A percentile compares a stretch with the other conserved stretches of the same genome.
Conservation (phyloP, 1,140 invertebrate genomes). For the Cotesia chilonis region DNA sequence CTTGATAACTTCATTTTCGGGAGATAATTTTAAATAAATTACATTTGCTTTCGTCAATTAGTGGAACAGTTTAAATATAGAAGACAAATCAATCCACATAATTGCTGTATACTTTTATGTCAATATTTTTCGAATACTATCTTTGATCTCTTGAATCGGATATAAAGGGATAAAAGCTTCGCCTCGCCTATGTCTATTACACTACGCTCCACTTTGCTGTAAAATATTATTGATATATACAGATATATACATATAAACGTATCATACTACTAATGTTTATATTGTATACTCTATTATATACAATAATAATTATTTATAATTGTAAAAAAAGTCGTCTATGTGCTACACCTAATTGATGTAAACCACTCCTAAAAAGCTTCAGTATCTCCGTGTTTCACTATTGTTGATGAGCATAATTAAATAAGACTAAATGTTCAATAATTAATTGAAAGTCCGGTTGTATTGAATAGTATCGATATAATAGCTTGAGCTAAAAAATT, state of each 20-base stretch:
- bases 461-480: too few species aligned
- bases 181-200: constrained; percentile 64
- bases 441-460: too few species aligned
- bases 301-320: constrained; percentile 35
- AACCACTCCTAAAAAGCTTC: constrained; percentile 62
- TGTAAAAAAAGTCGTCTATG: constrained; percentile 53
- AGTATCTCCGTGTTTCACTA: constrained; percentile 58
- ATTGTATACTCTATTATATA: constrained; percentile 18
- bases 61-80: neutral
- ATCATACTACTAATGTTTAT: constrained; percentile 39
- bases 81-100: constrained; percentile 3
- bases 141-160: constrained; percentile 36
- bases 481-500: neutral
- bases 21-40: too few species aligned
- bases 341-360: constrained; percentile 66
- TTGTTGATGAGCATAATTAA: constrained; percentile 38
- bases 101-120: neutral
- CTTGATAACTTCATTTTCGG: too few species aligned
- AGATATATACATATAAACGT: constrained; percentile 41
- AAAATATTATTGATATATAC: constrained; percentile 37
- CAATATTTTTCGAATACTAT: neutral
- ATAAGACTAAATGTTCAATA: too few species aligned
- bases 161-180: constrained; percentile 55
- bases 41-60: too few species aligned
- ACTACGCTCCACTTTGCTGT: constrained; percentile 65